Evolutionary conservation across 2,113 vertebrate genomes (phyloP), one percentile per base, ranked within the genome.

Genomic region (Chionomys nivalis): DNA sequence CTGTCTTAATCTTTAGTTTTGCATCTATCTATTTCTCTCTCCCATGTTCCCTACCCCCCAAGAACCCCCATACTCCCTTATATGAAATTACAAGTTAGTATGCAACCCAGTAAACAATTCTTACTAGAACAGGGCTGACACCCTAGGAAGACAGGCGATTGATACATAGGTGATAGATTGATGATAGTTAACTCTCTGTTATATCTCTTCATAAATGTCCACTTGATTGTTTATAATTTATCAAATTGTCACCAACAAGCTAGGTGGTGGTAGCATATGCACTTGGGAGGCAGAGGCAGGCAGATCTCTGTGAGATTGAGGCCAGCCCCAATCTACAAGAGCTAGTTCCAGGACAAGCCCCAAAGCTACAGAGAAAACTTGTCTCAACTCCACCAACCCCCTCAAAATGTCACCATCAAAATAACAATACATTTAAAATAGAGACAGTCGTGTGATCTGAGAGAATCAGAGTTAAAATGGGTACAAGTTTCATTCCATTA

Each of bases 1-100:
- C n/a, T n/a, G n/a, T n/a, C n/a, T n/a, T n/a, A n/a, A n/a, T n/a
- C n/a, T n/a, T n/a, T n/a, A n/a, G n/a, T n/a, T n/a, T n/a, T n/a
- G n/a, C n/a, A n/a, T n/a, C n/a, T n/a, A n/a, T n/a, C n/a, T n/a
- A 2, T 24, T 16, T 90, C 19, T 58, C 26, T 65, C 1, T 49
- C 3, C 21, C 63, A 14, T 42, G 7, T 65, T 19, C 61, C 28
- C 63, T 47, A 24, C 17, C 0, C 52, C 26, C 5, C 6, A 16
- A 85, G 7, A 68, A 6, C 42, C 7, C 0, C 24, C 28, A 23
- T 3, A 7, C 16, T 12, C 26, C 1, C 9, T 28, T 28, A 13
- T 42, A 13, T n/a, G 17, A 92, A 83, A 8, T 6, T 73, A 23
- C 1, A 65, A 61, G 79, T 61, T 28, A 63, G 2, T 66, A 21